Conservation (phyloP, 2,797 vertebrate genomes). For the Myiothlypis coronata region DNA sequence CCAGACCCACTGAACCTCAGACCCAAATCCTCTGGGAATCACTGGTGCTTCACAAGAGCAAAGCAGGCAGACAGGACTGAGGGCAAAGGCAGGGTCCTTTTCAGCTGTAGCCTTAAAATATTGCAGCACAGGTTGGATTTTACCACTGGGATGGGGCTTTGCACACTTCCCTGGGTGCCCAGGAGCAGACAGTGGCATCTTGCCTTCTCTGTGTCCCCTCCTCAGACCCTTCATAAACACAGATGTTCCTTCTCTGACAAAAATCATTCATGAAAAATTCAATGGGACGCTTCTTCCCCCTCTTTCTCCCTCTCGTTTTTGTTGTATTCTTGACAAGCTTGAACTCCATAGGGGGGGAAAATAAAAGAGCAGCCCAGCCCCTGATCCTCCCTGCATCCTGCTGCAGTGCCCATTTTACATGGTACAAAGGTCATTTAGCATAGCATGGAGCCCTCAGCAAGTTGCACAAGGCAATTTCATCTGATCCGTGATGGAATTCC, state of each 20-base stretch:
- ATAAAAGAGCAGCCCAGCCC: slow-evolving; percentile 62
- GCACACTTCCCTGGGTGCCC: background rate
- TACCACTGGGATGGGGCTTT: background rate
- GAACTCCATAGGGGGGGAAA: slow-evolving; percentile 22
- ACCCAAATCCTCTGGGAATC: background rate
- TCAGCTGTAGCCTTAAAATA: background rate
- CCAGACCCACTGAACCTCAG: background rate
- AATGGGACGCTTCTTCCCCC: background rate
- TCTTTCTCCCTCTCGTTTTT: slow-evolving; percentile 21
- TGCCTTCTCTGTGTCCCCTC: background rate
- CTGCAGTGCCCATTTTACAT: slow-evolving; percentile 55
- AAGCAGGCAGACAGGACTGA: rapidly evolving
- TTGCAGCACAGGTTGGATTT: background rate
- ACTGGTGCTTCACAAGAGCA: background rate
- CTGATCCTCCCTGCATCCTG: slow-evolving; percentile 22
- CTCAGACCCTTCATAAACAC: background rate
- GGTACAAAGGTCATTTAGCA: slow-evolving; percentile 65
- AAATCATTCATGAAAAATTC: slow-evolving; percentile 44
- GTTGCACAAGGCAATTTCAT: slow-evolving; percentile 67
- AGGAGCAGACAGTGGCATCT: background rate
- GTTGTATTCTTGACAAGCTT: slow-evolving; percentile 54
- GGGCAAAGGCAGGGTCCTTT: background rate
- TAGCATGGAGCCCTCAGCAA: slow-evolving; percentile 53
- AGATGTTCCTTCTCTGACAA: slow-evolving; percentile 49
- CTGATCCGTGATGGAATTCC: slow-evolving; percentile 64